Conservation (phyloP, 1,140 invertebrate genomes). For the Pissodes strobi region DNA sequence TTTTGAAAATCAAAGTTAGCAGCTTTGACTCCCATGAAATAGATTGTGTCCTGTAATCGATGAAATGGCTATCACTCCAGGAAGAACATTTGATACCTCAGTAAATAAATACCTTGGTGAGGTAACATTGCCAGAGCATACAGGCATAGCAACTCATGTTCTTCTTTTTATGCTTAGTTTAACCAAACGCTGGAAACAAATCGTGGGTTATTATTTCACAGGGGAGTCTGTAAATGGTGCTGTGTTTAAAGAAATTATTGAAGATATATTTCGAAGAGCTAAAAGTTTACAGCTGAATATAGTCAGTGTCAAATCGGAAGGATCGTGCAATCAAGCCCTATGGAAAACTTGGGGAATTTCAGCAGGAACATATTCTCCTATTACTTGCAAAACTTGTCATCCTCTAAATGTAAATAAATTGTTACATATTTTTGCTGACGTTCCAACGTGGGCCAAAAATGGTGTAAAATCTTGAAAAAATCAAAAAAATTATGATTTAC, state of each 20-base stretch:
- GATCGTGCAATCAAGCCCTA: not conserved
- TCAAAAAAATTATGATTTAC: no score
- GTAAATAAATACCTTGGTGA: constrained; percentile 31
- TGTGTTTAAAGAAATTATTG: constrained; percentile 20
- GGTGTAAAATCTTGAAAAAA: no score
- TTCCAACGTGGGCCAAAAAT: no score
- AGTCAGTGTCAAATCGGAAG: no score
- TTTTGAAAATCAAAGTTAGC: constrained; percentile 24
- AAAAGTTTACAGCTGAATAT: constrained; percentile 21
- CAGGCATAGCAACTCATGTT: constrained; percentile 29
- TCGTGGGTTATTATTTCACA: constrained; percentile 32
- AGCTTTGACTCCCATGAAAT: constrained; percentile 13
- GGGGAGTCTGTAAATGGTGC: constrained; percentile 15
- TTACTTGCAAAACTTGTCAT: constrained; percentile 3
- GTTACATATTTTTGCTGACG: no score
- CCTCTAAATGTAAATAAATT: not conserved
- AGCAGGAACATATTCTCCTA: constrained; percentile 9
- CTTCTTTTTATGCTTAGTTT: constrained; percentile 30
- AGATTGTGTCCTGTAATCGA: constrained; percentile 29
- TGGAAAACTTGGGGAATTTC: constrained; percentile 9
- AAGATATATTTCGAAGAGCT: constrained; percentile 27
- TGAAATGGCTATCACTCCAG: constrained; percentile 32
- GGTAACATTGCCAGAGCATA: constrained; percentile 17
- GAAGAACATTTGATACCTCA: constrained; percentile 14
- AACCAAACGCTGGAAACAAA: constrained; percentile 34